Evolutionary conservation across 2,888 invertebrate genomes (phyloP).

Genomic region (Sepioteuthis lessoniana): DNA sequence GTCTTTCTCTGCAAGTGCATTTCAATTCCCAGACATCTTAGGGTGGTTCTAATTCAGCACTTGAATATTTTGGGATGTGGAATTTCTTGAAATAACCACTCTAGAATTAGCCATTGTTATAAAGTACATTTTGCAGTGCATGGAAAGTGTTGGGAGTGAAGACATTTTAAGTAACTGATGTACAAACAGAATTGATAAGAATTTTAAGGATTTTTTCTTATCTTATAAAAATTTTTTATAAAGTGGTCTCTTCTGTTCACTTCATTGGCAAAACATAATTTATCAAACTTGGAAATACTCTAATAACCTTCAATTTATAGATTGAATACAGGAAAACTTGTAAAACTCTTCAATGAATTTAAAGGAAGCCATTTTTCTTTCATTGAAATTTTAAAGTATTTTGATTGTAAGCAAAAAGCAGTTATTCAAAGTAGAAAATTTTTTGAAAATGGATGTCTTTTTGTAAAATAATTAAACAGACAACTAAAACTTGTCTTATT

Average conservation of each 20-base stretch:
- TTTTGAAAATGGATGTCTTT: too few species aligned
- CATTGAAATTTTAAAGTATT: too few species aligned
- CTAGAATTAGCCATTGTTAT: constrained; percentile 33
- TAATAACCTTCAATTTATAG: too few species aligned
- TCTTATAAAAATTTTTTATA: too few species aligned
- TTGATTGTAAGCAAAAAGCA: too few species aligned
- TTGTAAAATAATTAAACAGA: too few species aligned
- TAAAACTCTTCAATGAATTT: too few species aligned
- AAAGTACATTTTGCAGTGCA: neutral
- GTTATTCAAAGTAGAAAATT: too few species aligned
- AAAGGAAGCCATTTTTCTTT: too few species aligned
- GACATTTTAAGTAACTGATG: neutral
- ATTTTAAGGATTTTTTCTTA: neutral
- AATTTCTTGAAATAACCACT: constrained; percentile 11
- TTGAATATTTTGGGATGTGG: neutral
- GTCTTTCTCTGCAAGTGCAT: neutral
- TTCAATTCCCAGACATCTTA: neutral
- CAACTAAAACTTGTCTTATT: too few species aligned
- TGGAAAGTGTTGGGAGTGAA: neutral
- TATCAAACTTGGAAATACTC: too few species aligned
- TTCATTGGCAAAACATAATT: neutral
- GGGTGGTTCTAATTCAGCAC: constrained; percentile 33
- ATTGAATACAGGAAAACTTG: too few species aligned
- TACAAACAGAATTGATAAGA: neutral
- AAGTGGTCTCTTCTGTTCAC: neutral